A percentile compares a stretch with the other conserved stretches of the same genome.
These are phyloP conservation scores for Pterocles burchelli DNA, from an alignment of 2,113 vertebrate genomes.

Conservation along the genomic window DNA sequence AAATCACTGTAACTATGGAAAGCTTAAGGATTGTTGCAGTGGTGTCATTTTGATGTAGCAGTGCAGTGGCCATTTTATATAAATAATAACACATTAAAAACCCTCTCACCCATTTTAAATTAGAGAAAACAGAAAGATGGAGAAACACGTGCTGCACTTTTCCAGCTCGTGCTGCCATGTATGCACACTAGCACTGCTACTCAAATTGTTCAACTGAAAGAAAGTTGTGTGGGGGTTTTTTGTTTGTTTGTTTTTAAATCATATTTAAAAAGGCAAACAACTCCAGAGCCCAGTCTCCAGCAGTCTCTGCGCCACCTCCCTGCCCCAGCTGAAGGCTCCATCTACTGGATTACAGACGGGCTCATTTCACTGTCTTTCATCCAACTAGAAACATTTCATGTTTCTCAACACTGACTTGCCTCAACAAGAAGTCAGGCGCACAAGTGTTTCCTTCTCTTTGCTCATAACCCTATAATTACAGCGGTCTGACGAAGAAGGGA, in stretches of 20 bases:
- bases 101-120: background rate
- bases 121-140: background rate
- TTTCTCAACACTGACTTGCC: background rate
- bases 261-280: background rate
- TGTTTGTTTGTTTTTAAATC: background rate
- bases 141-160: background rate
- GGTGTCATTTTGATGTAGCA: slow-evolving; percentile 3
- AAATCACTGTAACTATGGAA: background rate
- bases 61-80: slow-evolving; percentile 1
- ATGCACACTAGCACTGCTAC: background rate
- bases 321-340: background rate
- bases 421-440: background rate
- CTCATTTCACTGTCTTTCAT: background rate
- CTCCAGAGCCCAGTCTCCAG: background rate
- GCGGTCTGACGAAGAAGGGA: background rate
- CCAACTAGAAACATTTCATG: background rate
- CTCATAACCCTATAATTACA: background rate
- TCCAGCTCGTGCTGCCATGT: background rate
- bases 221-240: background rate
- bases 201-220: background rate
- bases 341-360: background rate
- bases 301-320: background rate
- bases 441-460: background rate
- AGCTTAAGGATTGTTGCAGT: background rate
- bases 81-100: background rate